Evolutionary conservation across 2,113 vertebrate species (phyloP), one percentile per base, ranked within the genome.

Genomic region (Cochlearius cochlearius): DNA sequence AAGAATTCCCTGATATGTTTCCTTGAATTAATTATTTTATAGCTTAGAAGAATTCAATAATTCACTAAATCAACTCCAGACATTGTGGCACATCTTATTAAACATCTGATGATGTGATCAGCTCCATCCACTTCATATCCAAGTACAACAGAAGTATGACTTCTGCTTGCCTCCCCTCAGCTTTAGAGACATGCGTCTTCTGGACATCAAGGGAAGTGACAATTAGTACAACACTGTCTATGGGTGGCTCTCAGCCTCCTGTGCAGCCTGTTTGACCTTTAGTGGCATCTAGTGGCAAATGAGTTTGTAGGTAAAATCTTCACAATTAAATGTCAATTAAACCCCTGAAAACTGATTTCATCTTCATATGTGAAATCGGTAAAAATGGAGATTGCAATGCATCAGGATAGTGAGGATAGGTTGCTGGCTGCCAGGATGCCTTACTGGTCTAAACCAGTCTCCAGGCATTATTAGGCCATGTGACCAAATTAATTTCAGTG

Each of bases 211-310:
- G 38, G 38, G 7, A 41, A 55, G 52, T 1, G 2, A 18, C 23
- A 29, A 5, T 27, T 10, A 55, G 11, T 32, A 15, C 12, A 52
- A 7, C 3, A 14, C 7, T 53, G 21, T 36, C 50, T 52, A 0
- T 36, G 10, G 19, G 41, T 56, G 45, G 7, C 13, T 79, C 7
- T 76, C 34, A 72, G n/a, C 6, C 25, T 76, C 29, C 38, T 63
- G 14, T 36, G 29, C 20, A 77, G 41, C 87, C 92, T 88, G 17
- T 96, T 69, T 92, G 78, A 94, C 92, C 71, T 96, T 95, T 92
- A 93, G 81, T 96, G 93, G 78, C 86, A 96, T 47, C 82, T 93
- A 96, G 94, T 86, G 86, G 75, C 68, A 94, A 94, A 77, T 43
- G 23, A 88, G 11, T 71, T 92, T 71, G 30, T 20, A 86, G 17